phyloP scores from a whole-genome alignment of 2,113 vertebrate species.

The Eurypyga helias region DNA sequence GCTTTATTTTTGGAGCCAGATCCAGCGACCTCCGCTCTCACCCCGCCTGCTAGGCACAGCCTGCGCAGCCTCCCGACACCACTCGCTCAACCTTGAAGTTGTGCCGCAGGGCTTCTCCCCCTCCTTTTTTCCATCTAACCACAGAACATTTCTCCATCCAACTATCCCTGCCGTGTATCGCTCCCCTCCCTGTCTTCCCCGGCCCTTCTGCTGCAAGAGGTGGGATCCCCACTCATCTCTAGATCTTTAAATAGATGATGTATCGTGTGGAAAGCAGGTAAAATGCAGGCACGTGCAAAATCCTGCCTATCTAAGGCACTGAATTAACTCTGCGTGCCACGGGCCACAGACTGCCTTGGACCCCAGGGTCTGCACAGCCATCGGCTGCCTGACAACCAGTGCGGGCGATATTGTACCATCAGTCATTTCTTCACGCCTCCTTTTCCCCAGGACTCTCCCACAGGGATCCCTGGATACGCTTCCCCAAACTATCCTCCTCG shows the following conservation, averaged over 20 bases:
- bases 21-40: fast-evolving
- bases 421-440: not conserved
- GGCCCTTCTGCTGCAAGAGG: fast-evolving
- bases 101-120: constrained; percentile 18
- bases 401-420: not conserved
- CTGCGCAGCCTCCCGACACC: not conserved
- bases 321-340: not conserved
- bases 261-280: not conserved
- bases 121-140: not conserved
- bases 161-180: fast-evolving
- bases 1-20: not conserved
- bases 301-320: not conserved
- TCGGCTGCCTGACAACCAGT: not conserved
- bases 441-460: not conserved
- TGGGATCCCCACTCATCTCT: fast-evolving
- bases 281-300: fast-evolving
- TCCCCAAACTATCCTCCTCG: not conserved
- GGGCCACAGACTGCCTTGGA: fast-evolving
- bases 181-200: not conserved
- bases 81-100: constrained; percentile 38
- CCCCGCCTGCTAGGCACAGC: not conserved
- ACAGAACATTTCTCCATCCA: not conserved
- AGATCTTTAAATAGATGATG: not conserved
- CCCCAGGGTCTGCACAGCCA: not conserved
- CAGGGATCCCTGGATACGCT: not conserved